A percentile compares a stretch with the other conserved stretches of the same genome.
Evolutionary conservation across 1,140 invertebrate genomes (phyloP).

Genomic region (Apocrypta bakeri): DNA sequence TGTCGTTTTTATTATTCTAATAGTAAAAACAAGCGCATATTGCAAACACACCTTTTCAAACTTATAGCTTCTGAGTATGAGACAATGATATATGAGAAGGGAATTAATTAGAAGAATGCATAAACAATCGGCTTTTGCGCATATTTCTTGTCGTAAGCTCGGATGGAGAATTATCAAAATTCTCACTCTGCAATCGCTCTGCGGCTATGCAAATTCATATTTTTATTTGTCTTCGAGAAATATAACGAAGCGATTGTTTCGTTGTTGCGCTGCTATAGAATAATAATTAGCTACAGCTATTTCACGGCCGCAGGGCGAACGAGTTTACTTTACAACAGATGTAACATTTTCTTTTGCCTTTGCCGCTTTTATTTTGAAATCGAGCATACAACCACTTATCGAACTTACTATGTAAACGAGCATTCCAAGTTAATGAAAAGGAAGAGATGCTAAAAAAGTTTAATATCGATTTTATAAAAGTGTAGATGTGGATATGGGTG

Average conservation of each 20-base stretch:
- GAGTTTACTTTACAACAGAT: background rate
- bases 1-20: slow-evolving; percentile 25
- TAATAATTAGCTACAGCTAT: background rate
- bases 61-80: slow-evolving; percentile 6
- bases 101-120: background rate
- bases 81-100: background rate
- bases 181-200: background rate
- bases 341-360: background rate
- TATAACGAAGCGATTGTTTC: background rate
- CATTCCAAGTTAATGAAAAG: slow-evolving; percentile 58
- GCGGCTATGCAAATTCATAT: background rate
- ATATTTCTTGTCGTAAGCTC: background rate
- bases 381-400: slow-evolving; percentile 51
- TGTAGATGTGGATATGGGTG: slow-evolving; percentile 35
- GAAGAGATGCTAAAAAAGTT: slow-evolving; percentile 46
- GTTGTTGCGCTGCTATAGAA: background rate
- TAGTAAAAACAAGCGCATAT: slow-evolving; percentile 13
- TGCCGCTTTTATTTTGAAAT: slow-evolving; percentile 27
- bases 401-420: slow-evolving; percentile 55
- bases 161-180: background rate
- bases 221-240: background rate
- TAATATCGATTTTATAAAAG: slow-evolving; percentile 48
- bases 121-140: slow-evolving; percentile 6
- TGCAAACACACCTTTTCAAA: background rate
- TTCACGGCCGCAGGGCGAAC: background rate